Evolutionary conservation across 2,888 invertebrate genomes (phyloP), one percentile per base, ranked within the genome.

Genomic region (Furcula furcula): DNA sequence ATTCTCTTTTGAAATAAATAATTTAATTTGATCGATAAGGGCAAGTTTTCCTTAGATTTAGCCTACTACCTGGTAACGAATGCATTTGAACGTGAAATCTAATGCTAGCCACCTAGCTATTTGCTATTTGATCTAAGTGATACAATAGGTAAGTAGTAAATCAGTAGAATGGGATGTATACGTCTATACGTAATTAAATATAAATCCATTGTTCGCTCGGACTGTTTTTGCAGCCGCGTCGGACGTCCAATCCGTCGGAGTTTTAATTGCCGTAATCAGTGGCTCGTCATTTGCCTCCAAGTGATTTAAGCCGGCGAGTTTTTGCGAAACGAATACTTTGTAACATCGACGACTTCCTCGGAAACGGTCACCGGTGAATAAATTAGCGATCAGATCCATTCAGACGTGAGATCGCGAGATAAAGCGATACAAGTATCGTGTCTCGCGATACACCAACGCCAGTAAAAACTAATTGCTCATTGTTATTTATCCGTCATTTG

Each of bases 261-360:
- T 57, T 50, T 71, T 75, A 71, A 71, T 75, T 72, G 70, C 66
- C 53, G 58, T 65, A 71, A 73, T 73, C 70, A 60, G 55, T 52
- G 58, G 37, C 60, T 61, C 55, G 66, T 65, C 70, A 73, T 75
- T 75, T 74, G 73, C 66, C 65, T 65, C 58, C 46, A 55, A 56
- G 55, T 59, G 70, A 63, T 66, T 67, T 55, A 63, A 51, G 40
- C 55, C 46, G 43, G 42, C 39, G 44, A 44, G 39, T 57, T 46
- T 53, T 46, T 58, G 53, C 44, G 48, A 46, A 46, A 42, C 46
- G 37, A 31, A 34, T 42, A 22, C 49, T 25, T 34, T 34, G 58
- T 28, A 36, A 42, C 58, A 44, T 57, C 55, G 58, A 56, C 58
- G 58, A 44, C 39, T 56, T 58, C 55, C 40, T 46, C 34, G 49